Conservation (phyloP, 2,888 invertebrate genomes). For the Phorcus lineatus region DNA sequence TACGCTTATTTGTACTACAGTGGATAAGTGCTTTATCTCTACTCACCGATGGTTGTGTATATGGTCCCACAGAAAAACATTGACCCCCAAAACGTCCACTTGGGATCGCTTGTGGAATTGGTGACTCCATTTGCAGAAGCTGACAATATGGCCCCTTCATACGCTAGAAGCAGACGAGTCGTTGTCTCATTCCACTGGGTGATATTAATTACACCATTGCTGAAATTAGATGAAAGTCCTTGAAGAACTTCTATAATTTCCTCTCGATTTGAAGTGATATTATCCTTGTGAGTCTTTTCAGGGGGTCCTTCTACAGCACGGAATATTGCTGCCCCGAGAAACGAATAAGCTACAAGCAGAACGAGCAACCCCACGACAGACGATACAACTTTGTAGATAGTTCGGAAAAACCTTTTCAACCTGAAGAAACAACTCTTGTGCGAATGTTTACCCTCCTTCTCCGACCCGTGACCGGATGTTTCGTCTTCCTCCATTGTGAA, state of each 20-base stretch:
- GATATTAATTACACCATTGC: constrained; percentile 25
- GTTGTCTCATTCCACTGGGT: constrained; percentile 62
- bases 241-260: constrained; percentile 90
- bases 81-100: constrained; percentile 75
- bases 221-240: constrained; percentile 75
- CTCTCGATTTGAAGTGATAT: constrained; percentile 85
- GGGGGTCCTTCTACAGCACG: constrained; percentile 88
- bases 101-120: constrained; percentile 84
- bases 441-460: constrained; percentile 29
- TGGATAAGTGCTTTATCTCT: background rate
- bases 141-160: constrained; percentile 89
- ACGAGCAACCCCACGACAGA: constrained; percentile 83
- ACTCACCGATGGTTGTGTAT: constrained; percentile 79
- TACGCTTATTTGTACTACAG: no score
- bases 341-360: constrained; percentile 86
- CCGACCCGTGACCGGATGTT: constrained; percentile 10
- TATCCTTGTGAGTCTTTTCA: constrained; percentile 90
- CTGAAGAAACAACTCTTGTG: constrained; percentile 37
- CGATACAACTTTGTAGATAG: constrained; percentile 38
- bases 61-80: constrained; percentile 76
- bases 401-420: constrained; percentile 31
- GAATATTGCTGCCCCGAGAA: constrained; percentile 88
- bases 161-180: constrained; percentile 83
- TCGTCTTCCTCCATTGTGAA: constrained; percentile 30
- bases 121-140: constrained; percentile 90